These are phyloP conservation scores for Tapera naevia DNA, from an alignment of 2,797 vertebrate genomes.

Conservation along the genomic window DNA sequence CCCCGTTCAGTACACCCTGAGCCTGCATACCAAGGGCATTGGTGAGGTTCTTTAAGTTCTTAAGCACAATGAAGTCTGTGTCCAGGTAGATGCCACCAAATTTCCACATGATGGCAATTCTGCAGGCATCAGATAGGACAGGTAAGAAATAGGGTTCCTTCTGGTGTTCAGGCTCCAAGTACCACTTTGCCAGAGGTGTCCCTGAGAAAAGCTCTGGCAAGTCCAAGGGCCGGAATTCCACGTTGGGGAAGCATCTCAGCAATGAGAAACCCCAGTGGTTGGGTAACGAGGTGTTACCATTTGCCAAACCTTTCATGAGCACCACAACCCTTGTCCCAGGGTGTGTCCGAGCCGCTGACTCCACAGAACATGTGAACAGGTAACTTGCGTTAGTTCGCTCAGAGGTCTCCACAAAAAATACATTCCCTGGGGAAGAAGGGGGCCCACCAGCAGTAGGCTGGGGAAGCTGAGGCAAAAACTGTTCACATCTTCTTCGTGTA, in stretches of 20 bases:
- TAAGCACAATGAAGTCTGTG: conserved; percentile 44
- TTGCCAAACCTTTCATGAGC: conserved; percentile 72
- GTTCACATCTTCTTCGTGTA: neutral
- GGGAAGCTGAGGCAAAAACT: neutral
- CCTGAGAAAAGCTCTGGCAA: conserved; percentile 66
- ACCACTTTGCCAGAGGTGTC: conserved; percentile 71
- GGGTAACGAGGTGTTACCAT: neutral
- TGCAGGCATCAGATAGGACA: conserved; percentile 69
- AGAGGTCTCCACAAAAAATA: conserved; percentile 76
- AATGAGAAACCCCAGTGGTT: conserved; percentile 60
- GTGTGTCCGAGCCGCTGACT: conserved; percentile 72
- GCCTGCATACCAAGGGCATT: neutral
- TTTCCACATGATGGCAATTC: conserved; percentile 72
- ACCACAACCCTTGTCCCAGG: conserved; percentile 44
- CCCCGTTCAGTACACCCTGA: rapidly evolving
- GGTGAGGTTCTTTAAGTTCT: conserved; percentile 20
- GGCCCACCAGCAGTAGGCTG: rapidly evolving
- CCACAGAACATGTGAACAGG: conserved; percentile 73
- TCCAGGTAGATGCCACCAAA: conserved; percentile 39
- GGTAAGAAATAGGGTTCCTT: conserved; percentile 63
- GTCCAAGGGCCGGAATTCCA: conserved; percentile 61
- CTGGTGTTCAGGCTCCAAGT: neutral
- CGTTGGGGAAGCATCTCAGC: conserved; percentile 72
- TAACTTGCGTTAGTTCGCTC: conserved; percentile 61
- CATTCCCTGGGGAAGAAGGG: neutral